These are phyloP conservation scores for Melipona beecheii DNA, from an alignment of 2,888 invertebrate species.

Conservation along the genomic window DNA sequence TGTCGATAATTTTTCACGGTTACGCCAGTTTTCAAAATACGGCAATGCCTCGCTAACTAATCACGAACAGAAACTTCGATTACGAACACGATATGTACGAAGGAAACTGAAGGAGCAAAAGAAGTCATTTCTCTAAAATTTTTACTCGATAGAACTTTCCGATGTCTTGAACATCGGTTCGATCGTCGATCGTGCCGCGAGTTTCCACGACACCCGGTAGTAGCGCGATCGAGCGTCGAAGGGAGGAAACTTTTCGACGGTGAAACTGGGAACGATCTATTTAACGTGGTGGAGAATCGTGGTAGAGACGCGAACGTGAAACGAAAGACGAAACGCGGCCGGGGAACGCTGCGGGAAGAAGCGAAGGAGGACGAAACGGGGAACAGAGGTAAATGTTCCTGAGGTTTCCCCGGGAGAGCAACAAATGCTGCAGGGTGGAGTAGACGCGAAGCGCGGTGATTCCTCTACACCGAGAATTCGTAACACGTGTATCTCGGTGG, in stretches of 20 bases:
- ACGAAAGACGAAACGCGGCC: conserved; percentile 10
- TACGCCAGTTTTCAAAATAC: too few species aligned
- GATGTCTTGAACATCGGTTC: too few species aligned
- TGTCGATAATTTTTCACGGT: too few species aligned
- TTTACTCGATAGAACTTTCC: too few species aligned
- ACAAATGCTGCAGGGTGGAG: conserved; percentile 70
- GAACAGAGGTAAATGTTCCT: conserved; percentile 68
- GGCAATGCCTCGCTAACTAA: too few species aligned
- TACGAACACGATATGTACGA: too few species aligned
- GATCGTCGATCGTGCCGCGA: background rate
- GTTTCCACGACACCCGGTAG: background rate
- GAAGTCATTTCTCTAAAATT: too few species aligned
- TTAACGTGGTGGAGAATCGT: conserved; percentile 33
- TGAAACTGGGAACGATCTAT: conserved; percentile 35
- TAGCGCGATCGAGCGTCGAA: conserved; percentile 24
- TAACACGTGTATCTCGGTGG: conserved; percentile 81
- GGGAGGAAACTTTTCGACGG: conserved; percentile 37
- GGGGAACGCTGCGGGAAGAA: conserved; percentile 22
- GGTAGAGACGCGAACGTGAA: conserved; percentile 37
- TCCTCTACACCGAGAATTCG: conserved; percentile 79
- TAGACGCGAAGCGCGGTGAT: conserved; percentile 71
- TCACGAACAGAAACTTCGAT: too few species aligned
- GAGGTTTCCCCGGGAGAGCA: conserved; percentile 74
- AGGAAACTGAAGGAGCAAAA: too few species aligned
- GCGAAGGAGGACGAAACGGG: conserved; percentile 35